phyloP scores from a whole-genome alignment of 2,797 vertebrate species.

The Tragelaphus oryx region DNA sequence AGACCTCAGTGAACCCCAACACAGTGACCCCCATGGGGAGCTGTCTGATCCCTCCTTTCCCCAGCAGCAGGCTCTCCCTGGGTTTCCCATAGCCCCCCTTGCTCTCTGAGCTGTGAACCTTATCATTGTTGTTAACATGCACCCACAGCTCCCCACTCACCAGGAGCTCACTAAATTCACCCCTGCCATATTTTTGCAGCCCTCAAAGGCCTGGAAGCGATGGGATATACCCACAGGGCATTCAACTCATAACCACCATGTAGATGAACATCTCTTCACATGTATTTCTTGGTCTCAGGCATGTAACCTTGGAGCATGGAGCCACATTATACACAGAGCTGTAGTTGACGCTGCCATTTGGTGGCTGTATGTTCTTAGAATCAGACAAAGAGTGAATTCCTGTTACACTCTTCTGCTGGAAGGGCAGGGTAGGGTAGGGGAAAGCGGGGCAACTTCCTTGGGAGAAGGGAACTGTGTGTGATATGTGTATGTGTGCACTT shows the following conservation, averaged over 20 bases:
- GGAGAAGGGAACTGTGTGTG: not conserved
- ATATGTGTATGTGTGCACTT: accelerated
- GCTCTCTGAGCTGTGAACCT: not conserved
- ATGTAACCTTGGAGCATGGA: not conserved
- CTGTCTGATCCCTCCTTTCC: not conserved
- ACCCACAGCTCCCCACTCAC: too few relatives aligned
- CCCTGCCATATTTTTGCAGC: not conserved
- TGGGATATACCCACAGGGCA: not conserved
- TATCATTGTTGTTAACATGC: accelerated
- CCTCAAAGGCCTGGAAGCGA: not conserved
- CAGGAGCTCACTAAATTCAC: not conserved
- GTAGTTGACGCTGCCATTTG: accelerated
- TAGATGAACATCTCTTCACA: not conserved
- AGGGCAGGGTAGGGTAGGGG: not conserved
- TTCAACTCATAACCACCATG: accelerated
- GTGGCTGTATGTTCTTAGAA: not conserved
- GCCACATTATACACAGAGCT: too few relatives aligned
- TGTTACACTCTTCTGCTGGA: accelerated
- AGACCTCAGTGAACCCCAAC: not conserved
- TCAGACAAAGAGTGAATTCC: not conserved
- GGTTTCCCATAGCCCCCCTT: too few relatives aligned
- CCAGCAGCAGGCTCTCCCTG: not conserved
- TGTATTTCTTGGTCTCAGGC: not conserved
- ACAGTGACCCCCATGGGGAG: accelerated
- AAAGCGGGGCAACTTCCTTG: accelerated